Percentiles rank a stretch among this genome's conserved stretches.
Evolutionary conservation across 1,140 invertebrate genomes (phyloP).

Genomic region (Parapsyche elsis): DNA sequence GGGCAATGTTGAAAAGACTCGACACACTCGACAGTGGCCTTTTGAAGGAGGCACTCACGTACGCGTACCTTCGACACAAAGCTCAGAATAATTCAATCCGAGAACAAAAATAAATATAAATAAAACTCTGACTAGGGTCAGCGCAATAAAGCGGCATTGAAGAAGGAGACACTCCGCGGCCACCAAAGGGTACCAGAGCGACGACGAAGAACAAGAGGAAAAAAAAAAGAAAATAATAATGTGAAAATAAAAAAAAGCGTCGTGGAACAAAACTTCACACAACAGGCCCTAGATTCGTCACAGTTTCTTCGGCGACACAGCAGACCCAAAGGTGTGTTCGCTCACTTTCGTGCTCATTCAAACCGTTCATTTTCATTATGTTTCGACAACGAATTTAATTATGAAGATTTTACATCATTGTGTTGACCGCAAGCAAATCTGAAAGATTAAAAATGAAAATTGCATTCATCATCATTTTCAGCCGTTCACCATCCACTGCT

Average conservation of each 20-base stretch:
- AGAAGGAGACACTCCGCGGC: not conserved
- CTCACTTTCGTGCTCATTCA: slow-evolving; percentile 23
- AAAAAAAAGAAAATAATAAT: slow-evolving; percentile 52
- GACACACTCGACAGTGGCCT: slow-evolving; percentile 21
- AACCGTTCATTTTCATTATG: slow-evolving; percentile 9
- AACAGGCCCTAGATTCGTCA: slow-evolving; percentile 55
- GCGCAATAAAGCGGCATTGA: slow-evolving; percentile 16
- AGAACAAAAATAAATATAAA: slow-evolving; percentile 27
- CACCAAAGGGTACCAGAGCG: slow-evolving; percentile 18
- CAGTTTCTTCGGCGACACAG: slow-evolving; percentile 50
- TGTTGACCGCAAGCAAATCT: too few species aligned
- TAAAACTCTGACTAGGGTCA: slow-evolving; percentile 37
- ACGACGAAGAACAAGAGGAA: slow-evolving; percentile 45
- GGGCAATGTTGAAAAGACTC: slow-evolving; percentile 1
- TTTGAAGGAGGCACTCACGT: slow-evolving; percentile 31
- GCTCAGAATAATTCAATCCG: slow-evolving; percentile 38
- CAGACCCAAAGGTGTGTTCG: slow-evolving; percentile 40
- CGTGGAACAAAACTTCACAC: slow-evolving; percentile 51
- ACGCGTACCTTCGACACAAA: slow-evolving; percentile 24
- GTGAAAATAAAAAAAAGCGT: slow-evolving; percentile 49
- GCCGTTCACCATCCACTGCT: too few species aligned
- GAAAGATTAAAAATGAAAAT: too few species aligned
- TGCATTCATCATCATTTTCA: too few species aligned
- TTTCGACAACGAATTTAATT: not conserved
- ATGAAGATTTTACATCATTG: too few species aligned